Evolutionary conservation across 2,797 vertebrate genomes (phyloP).

Genomic region (Lepilemur septentrionalis): DNA sequence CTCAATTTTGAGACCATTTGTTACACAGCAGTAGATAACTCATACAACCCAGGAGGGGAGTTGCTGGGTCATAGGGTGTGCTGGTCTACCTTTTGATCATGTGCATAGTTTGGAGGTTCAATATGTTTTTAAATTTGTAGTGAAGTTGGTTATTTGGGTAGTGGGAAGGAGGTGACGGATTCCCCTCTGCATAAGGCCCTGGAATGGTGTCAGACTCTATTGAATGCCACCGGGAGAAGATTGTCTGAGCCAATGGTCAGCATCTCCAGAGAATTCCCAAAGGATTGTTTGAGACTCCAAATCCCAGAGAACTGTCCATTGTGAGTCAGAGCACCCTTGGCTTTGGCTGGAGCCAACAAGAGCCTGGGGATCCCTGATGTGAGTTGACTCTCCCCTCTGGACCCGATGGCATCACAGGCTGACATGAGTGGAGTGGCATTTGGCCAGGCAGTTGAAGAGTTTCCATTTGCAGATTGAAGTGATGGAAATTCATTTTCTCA

Average conservation of each 20-base stretch:
- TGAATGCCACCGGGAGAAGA: not conserved
- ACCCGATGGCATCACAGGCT: not conserved
- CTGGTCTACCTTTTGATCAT: not conserved
- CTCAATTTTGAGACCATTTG: not conserved
- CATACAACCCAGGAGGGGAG: not conserved
- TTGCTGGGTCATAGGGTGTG: not conserved
- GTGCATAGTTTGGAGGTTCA: not conserved
- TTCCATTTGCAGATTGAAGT: not conserved
- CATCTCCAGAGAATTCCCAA: not conserved
- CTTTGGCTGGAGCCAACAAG: not conserved
- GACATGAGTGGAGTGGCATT: not conserved
- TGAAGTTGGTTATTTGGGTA: not conserved
- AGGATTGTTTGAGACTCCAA: not conserved
- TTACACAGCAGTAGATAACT: not conserved
- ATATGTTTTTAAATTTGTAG: not conserved
- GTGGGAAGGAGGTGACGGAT: not conserved
- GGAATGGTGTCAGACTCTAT: not conserved
- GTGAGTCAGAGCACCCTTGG: not conserved
- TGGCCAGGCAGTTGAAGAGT: not conserved
- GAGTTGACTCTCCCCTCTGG: not conserved
- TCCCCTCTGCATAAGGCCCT: not conserved
- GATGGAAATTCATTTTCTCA: conserved; percentile 33
- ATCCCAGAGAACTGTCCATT: not conserved
- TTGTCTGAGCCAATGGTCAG: not conserved
- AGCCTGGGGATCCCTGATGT: not conserved